These are phyloP conservation scores for Acropternis orthonyx DNA, from an alignment of 2,797 vertebrate genomes.

Conservation along the genomic window DNA sequence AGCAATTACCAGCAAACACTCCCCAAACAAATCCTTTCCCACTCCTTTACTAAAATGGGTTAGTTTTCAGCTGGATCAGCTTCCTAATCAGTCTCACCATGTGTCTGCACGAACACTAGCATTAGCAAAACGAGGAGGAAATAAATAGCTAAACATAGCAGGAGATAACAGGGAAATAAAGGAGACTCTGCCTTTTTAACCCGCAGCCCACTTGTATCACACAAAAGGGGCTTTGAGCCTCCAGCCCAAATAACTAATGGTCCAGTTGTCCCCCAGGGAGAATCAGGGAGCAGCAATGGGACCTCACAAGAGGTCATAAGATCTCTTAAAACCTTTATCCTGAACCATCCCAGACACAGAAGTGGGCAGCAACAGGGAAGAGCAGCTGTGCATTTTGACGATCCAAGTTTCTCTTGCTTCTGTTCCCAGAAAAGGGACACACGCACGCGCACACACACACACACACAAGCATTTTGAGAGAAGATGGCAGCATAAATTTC, in stretches of 20 bases:
- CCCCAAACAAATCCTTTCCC: constrained; percentile 26
- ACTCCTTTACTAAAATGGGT: constrained; percentile 22
- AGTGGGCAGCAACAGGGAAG: neutral
- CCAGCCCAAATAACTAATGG: neutral
- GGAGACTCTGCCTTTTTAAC: neutral
- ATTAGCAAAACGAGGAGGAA: constrained; percentile 48
- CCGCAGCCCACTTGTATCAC: neutral
- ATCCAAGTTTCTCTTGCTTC: neutral
- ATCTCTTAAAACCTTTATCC: neutral
- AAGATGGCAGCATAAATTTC: neutral
- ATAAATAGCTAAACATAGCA: constrained; percentile 4
- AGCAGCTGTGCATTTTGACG: neutral
- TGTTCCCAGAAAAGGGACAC: neutral
- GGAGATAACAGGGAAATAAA: neutral
- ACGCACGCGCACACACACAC: fast-evolving
- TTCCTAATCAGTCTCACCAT: constrained; percentile 53
- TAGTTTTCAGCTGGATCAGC: constrained; percentile 55
- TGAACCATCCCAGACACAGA: neutral
- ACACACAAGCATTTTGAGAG: neutral
- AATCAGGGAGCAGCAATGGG: neutral
- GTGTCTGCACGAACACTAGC: constrained; percentile 19
- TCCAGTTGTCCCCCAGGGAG: neutral
- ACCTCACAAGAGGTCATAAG: neutral
- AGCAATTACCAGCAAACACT: neutral
- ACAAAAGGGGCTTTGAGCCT: neutral